phyloP scores from a whole-genome alignment of 1,140 invertebrate genomes.

The Homarus americanus region DNA sequence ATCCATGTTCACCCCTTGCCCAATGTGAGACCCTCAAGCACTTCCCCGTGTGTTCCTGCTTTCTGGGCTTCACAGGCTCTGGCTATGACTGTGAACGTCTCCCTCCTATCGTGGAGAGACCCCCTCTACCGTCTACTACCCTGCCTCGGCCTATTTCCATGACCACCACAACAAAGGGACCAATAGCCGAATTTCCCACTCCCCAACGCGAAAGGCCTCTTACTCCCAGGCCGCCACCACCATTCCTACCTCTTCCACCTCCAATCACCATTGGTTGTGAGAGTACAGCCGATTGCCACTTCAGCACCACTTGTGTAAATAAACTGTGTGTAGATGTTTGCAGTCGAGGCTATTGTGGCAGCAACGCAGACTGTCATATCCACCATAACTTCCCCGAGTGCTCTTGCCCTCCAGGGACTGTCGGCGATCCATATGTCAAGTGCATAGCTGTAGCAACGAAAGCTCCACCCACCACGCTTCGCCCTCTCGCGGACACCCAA shows the following conservation, averaged over 20 bases:
- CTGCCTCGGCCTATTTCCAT: constrained; percentile 16
- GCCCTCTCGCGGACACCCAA: constrained; percentile 27
- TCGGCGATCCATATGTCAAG: constrained; percentile 89
- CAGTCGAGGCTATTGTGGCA: constrained; percentile 78
- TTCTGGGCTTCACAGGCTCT: constrained; percentile 77
- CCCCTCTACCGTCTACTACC: constrained; percentile 75
- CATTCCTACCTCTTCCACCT: constrained; percentile 24
- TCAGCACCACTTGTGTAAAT: constrained; percentile 89
- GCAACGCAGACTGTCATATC: constrained; percentile 81
- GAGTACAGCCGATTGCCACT: constrained; percentile 91
- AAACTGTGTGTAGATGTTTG: constrained; percentile 83
- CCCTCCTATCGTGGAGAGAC: constrained; percentile 84
- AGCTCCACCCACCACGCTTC: constrained; percentile 62
- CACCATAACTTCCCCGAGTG: constrained; percentile 86
- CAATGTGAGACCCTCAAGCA: constrained; percentile 76
- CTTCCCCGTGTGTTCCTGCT: constrained; percentile 76
- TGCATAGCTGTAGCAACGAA: constrained; percentile 81
- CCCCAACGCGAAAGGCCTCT: constrained; percentile 30
- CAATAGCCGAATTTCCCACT: constrained; percentile 52
- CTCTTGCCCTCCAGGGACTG: constrained; percentile 90
- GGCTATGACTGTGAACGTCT: constrained; percentile 62
- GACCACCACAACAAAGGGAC: constrained; percentile 17
- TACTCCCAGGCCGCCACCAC: constrained; percentile 28
- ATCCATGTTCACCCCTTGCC: constrained; percentile 76
- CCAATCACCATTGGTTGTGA: constrained; percentile 87